These are phyloP conservation scores for Ochotona curzoniae DNA, from an alignment of 2,113 vertebrate genomes.

Conservation along the genomic window DNA sequence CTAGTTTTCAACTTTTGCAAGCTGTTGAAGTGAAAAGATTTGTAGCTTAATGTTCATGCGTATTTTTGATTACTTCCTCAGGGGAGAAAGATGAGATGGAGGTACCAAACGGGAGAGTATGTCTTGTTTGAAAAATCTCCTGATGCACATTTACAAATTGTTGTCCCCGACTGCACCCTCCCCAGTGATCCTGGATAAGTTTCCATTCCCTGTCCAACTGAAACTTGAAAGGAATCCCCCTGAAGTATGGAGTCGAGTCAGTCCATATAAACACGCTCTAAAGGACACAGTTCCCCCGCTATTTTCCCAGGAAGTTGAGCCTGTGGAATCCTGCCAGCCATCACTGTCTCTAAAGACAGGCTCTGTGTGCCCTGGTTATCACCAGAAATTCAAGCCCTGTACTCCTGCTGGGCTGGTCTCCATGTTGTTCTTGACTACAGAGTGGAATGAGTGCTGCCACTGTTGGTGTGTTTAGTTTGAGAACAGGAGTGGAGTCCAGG, in stretches of 20 bases:
- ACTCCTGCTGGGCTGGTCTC: background rate
- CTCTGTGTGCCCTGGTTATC: background rate
- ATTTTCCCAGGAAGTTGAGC: background rate
- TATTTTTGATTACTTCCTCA: background rate
- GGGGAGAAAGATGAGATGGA: background rate
- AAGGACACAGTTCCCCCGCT: background rate
- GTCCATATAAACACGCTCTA: background rate
- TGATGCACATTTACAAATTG: background rate
- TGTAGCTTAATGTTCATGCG: slow-evolving; percentile 31
- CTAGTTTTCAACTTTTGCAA: background rate
- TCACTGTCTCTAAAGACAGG: background rate
- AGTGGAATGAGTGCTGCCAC: background rate
- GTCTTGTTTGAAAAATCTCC: background rate
- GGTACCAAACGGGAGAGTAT: background rate
- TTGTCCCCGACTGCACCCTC: background rate
- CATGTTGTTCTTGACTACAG: background rate
- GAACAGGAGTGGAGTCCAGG: background rate
- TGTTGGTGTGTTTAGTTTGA: background rate
- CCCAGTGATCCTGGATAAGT: background rate
- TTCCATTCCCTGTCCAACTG: background rate
- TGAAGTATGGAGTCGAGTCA: background rate
- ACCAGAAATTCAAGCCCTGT: background rate
- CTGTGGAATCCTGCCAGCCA: background rate
- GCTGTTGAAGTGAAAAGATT: background rate
- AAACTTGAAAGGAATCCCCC: background rate